phyloP scores from a whole-genome alignment of 2,797 vertebrate species.

The Lutjanus campechanus region DNA sequence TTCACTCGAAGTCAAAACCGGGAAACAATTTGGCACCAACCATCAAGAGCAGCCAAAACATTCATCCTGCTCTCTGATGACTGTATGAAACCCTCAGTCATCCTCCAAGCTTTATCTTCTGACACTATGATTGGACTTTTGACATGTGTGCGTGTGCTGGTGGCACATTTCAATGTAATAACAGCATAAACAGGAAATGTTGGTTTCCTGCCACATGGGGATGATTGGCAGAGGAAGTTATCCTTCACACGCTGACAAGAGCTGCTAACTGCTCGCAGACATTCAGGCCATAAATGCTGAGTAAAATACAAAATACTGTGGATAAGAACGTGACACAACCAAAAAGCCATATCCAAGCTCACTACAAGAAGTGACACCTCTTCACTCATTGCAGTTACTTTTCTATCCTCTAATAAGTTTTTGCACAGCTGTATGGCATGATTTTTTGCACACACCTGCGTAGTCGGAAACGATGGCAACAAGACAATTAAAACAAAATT shows the following conservation, averaged over 20 bases:
- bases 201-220: conserved; percentile 54
- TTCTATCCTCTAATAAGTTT: background rate
- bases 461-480: background rate
- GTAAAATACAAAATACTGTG: background rate
- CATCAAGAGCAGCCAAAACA: conserved; percentile 21
- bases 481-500: too few relatives aligned
- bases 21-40: conserved; percentile 42
- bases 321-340: conserved; percentile 12
- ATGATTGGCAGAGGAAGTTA: conserved; percentile 52
- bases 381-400: background rate
- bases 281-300: conserved; percentile 8
- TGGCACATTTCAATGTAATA: conserved; percentile 32
- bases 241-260: conserved; percentile 37
- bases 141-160: conserved; percentile 42
- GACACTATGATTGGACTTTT: conserved; percentile 20
- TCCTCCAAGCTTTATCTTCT: conserved; percentile 43
- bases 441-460: background rate
- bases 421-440: background rate
- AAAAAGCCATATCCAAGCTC: background rate
- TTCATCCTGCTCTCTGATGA: background rate
- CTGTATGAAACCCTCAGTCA: conserved; percentile 31
- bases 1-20: conserved; percentile 16
- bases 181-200: conserved; percentile 53
- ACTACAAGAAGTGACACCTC: background rate
- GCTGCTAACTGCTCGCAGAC: conserved; percentile 20